Percentiles rank a stretch among this genome's conserved stretches.
Evolutionary conservation across 30 jellyfish, hydroid and myxozoan species (phyloP).

Genomic region (Sanderia malayensis): DNA sequence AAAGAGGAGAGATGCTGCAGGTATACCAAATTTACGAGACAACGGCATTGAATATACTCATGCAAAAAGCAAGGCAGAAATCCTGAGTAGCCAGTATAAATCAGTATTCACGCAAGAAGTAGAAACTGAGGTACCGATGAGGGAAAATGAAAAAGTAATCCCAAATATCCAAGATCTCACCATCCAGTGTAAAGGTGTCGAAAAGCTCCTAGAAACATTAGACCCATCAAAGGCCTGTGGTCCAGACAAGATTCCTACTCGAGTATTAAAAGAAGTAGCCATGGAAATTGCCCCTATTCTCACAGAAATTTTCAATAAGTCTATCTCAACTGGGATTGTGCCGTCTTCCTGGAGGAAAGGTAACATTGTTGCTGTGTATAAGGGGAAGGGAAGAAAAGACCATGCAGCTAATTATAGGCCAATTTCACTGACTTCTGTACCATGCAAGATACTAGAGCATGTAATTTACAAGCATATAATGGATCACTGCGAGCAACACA

Average conservation of each 20-base stretch:
- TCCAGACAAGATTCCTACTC: slow-evolving; percentile 46
- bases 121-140: slow-evolving; percentile 28
- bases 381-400: slow-evolving; percentile 14
- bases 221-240: slow-evolving; percentile 29
- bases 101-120: slow-evolving; percentile 44
- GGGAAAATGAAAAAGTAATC: slow-evolving; percentile 8
- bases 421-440: slow-evolving; percentile 13
- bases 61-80: slow-evolving; percentile 39
- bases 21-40: slow-evolving; percentile 18
- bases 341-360: not conserved
- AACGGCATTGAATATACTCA: slow-evolving; percentile 14
- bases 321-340: not conserved
- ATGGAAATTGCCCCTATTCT: not conserved
- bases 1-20: slow-evolving; percentile 11
- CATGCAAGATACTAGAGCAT: slow-evolving; percentile 19
- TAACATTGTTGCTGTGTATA: too few species aligned
- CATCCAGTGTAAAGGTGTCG: slow-evolving; percentile 45
- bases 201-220: slow-evolving; percentile 23
- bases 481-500: slow-evolving; percentile 18
- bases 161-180: slow-evolving; percentile 38
- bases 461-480: slow-evolving; percentile 12
- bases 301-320: too few species aligned
- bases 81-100: slow-evolving; percentile 35
- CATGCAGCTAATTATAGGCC: slow-evolving; percentile 25
- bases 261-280: not conserved